These are phyloP conservation scores for Notospermus geniculatus DNA, from an alignment of 1,140 invertebrate genomes.

Conservation along the genomic window DNA sequence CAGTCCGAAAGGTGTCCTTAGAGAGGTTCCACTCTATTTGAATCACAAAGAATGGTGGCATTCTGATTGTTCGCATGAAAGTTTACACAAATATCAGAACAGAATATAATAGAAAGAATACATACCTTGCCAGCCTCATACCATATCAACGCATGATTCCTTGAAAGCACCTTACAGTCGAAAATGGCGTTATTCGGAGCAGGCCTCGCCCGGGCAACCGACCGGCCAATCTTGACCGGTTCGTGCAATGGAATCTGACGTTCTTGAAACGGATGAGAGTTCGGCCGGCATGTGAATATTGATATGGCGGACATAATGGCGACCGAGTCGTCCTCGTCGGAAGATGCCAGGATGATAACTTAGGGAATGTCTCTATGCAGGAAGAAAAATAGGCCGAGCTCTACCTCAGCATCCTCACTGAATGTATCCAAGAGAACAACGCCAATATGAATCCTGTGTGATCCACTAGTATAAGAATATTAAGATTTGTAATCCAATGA, in stretches of 20 bases:
- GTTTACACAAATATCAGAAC: constrained; percentile 14
- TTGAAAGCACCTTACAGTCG: constrained; percentile 96
- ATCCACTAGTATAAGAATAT: too few species aligned
- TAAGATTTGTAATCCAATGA: constrained; percentile 2
- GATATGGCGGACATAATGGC: constrained; percentile 49
- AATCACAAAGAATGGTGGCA: too few species aligned
- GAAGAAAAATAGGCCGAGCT: constrained; percentile 11
- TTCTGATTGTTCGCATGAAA: background rate
- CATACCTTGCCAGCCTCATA: constrained; percentile 84
- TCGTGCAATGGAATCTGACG: constrained; percentile 71
- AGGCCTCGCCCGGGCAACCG: constrained; percentile 83
- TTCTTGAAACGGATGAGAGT: constrained; percentile 88
- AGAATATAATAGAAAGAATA: too few species aligned
- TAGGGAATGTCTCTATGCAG: background rate
- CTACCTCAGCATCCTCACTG: constrained; percentile 36
- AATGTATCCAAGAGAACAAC: constrained; percentile 20
- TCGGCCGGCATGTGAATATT: constrained; percentile 70
- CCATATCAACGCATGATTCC: constrained; percentile 95
- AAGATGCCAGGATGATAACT: background rate
- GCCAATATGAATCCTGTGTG: background rate
- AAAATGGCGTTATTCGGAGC: constrained; percentile 85
- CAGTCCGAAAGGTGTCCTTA: too few species aligned
- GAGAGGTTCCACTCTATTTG: too few species aligned
- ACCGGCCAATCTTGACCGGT: constrained; percentile 86
- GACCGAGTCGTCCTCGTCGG: background rate